Conservation (phyloP, 92 coral and sea anemone species). For the Parazoanthus darwini region DNA sequence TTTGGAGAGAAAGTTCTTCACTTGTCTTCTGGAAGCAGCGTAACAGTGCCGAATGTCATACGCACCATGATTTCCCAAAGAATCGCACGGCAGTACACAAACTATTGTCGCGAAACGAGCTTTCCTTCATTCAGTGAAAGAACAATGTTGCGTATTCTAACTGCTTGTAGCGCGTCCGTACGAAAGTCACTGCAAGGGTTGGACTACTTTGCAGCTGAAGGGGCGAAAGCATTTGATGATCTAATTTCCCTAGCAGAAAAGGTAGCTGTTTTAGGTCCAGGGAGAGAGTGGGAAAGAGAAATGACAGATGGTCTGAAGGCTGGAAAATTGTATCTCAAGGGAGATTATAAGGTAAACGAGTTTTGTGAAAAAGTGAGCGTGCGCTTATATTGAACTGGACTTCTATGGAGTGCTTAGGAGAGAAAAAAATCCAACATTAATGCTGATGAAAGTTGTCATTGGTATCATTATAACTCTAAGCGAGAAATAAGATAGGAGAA, state of each 20-base stretch:
- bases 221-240: slow-evolving; percentile 54
- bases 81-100: slow-evolving; percentile 51
- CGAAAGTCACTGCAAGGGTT: slow-evolving; percentile 52
- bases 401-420: no score
- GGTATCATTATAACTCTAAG: no score
- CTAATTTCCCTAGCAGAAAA: slow-evolving; percentile 10
- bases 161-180: slow-evolving; percentile 50
- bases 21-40: slow-evolving; percentile 47
- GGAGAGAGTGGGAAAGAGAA: slow-evolving; percentile 17
- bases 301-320: slow-evolving; percentile 34
- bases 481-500: no score
- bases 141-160: slow-evolving; percentile 46
- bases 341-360: slow-evolving; percentile 41
- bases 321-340: slow-evolving; percentile 45
- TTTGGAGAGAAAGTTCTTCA: slow-evolving; percentile 58
- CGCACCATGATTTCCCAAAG: slow-evolving; percentile 62
- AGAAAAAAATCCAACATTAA: no score
- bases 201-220: slow-evolving; percentile 52
- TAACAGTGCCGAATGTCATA: slow-evolving; percentile 61
- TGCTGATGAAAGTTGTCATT: no score
- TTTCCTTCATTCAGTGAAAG: slow-evolving; percentile 47
- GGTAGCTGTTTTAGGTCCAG: background rate
- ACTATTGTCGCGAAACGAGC: slow-evolving; percentile 45
- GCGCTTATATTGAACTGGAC: no score
- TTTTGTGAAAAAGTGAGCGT: no score